Conservation (phyloP, 2,888 invertebrate genomes). For the Nasonia oneida region DNA sequence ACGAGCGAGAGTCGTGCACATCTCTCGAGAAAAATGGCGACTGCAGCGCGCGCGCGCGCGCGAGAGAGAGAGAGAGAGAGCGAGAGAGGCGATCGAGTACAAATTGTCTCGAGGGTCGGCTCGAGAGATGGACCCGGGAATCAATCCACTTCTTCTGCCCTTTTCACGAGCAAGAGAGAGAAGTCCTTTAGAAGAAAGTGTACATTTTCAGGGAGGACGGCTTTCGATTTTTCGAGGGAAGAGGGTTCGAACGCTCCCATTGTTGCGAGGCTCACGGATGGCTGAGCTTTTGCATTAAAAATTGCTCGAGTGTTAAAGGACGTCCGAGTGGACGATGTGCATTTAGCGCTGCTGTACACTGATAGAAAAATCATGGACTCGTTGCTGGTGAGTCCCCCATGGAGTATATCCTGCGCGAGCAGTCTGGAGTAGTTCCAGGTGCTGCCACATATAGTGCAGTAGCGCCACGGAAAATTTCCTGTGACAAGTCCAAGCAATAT, state of each 20-base stretch:
- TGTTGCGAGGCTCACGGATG: not conserved
- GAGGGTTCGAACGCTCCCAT: not conserved
- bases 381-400: too few species aligned
- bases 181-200: conserved; percentile 2
- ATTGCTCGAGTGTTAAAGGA: conserved; percentile 2
- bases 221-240: not conserved
- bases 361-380: too few species aligned
- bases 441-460: too few species aligned
- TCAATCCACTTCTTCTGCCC: conserved; percentile 65
- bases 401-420: too few species aligned
- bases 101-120: conserved; percentile 51
- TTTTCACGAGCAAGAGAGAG: not conserved
- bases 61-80: not conserved
- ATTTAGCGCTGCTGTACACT: not conserved
- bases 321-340: not conserved
- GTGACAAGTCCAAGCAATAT: too few species aligned
- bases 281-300: conserved; percentile 5
- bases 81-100: conserved; percentile 45
- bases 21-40: conserved; percentile 39
- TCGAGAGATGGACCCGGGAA: conserved; percentile 24
- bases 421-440: too few species aligned
- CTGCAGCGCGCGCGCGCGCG: conserved; percentile 21
- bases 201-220: conserved; percentile 12
- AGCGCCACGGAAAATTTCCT: too few species aligned
- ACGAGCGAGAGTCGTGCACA: conserved; percentile 33